Base-by-base conservation (phyloP, 2,113 vertebrate genomes). In the Chaenocephalus aceratus region DNA sequence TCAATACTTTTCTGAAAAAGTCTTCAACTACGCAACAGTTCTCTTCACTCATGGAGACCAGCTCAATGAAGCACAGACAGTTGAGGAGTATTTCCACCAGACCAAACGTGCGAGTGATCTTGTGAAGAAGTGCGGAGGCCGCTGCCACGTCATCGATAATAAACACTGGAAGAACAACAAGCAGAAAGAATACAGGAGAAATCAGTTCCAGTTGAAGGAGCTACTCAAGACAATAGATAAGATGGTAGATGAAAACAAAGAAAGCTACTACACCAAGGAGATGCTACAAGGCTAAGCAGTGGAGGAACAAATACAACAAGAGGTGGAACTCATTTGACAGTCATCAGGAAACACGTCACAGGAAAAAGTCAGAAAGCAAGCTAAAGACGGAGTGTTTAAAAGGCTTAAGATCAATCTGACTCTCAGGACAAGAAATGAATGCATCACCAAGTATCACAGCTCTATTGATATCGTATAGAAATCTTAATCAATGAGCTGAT, bases 351-450 rank as follows among this genome's bases (percentile, higher is more conserved):
- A 69, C 30, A 44, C 59, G 58, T 36, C 75, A 66, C 1, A 5
- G 8, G 53, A 26, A 21, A 67, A 71, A 0, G 74, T 52, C 4
- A 45, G 15, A 62, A 0, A 61, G 5, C 23, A 77, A 21, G 67
- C 96, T 72, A 96, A 96, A 95, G 93, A 0, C 0, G 30, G 0
- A 0, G 54, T 72, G 21, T 21, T n/a, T 59, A 1, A 61, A 1
- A 62, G 0, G 1, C 30, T 59, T 12, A 16, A 51, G 44, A 59
- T 44, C 63, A 51, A 21, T 21, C 21, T 21, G 21, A 21, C 21
- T 21, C 21, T 21, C 21, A 21, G 21, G 21, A 21, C 21, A 21
- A 21, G 21, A 21, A 21, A 21, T 21, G 21, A 21, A 21, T 21
- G 21, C 21, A 21, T 21, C 21, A 21, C 21, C 21, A 21, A 21